Evolutionary conservation across 2,888 invertebrate species (phyloP), one percentile per base, ranked within the genome.

Genomic region (Eupelmus urozonus): DNA sequence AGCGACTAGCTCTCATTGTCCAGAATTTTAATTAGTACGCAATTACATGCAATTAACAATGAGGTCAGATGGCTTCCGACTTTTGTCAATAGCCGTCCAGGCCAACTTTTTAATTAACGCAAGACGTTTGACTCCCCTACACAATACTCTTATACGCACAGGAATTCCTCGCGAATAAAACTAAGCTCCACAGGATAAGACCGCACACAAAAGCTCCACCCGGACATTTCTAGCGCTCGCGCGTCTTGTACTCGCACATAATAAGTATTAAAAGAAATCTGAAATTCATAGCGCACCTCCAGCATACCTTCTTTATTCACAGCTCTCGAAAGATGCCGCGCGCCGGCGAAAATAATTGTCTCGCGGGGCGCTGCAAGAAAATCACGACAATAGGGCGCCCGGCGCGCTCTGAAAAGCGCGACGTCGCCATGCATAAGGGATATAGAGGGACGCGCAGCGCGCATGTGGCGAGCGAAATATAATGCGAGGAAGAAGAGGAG

Each of bases 351-450:
- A 66, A 66, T 66, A 66, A 66, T 66, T 66, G 23, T 18, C 9
- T 45, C 29, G 49, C 51, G 18, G n/a, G n/a, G n/a, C 11, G 55
- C 55, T 16, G 3, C 23, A 67, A 53, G 67, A 67, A 53, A 67
- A 67, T 67, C 67, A 67, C 34, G 53, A 67, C 67, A 67, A 67
- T 51, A 29, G 67, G 27, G 27, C 55, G 55, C 25, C 20, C 55
- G 55, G 34, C 25, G 11, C 13, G 55, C 27, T 7, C 16, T 57
- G 27, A 16, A 1, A 27, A 25, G 16, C 7, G 29, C 53, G 7
- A 9, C 34, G 16, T 18, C n/a, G 66, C 29, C 42, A 49, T 72
- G 51, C 34, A 72, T 62, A 72, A 72, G n/a, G n/a, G n/a, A n/a
- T n/a, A n/a, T n/a, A n/a, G 9, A 34, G 34, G 34, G 9, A 34